Evolutionary conservation across 2,113 vertebrate species (phyloP), one percentile per base, ranked within the genome.

Genomic region (Antennarius striatus): DNA sequence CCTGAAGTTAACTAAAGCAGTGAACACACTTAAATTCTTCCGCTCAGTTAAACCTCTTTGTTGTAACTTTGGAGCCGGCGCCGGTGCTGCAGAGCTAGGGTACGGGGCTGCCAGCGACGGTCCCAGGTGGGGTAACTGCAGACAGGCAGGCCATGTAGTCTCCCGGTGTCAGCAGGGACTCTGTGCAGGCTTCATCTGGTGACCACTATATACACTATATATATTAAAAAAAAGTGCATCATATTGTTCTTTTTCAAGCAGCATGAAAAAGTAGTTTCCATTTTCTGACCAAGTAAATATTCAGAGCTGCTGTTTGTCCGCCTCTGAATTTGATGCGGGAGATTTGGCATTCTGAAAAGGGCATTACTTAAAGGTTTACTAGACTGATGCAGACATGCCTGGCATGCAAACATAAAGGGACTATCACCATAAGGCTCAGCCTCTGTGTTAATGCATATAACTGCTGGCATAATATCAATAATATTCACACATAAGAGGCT

Each of bases 211-310:
- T 59, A n/a, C n/a, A n/a, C n/a, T n/a, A 22, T 22, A 22, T 1
- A 22, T 1, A 22, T 1, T 1, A 22, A 22, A 22, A 52, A 81
- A 84, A 29, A 61, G 73, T 29, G 46, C 66, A 42, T 69, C 60
- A 56, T 7, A 3, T 82, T 82, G 51, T 84, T 87, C 61, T 55
- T 28, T 53, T 56, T 78, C 55, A 67, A 50, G 60, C 50, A 29
- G 43, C 47, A 49, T 32, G 45, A 16, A 14, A 56, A 54, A 36
- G 59, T 45, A 39, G 0, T 11, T 16, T 62, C 5, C 57, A 52
- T 51, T 56, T 75, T 78, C 42, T 76, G 74, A 64, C 40, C 56
- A 45, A 68, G 65, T 75, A 73, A 60, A 74, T 76, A 86, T 82
- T 76, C 55, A 76, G 51, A 55, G 62, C 67, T 29, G 46, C 15